Percentiles rank a stretch among this genome's conserved stretches.
Conservation (phyloP, 1,140 invertebrate species). For the Antheraea pernyi region DNA sequence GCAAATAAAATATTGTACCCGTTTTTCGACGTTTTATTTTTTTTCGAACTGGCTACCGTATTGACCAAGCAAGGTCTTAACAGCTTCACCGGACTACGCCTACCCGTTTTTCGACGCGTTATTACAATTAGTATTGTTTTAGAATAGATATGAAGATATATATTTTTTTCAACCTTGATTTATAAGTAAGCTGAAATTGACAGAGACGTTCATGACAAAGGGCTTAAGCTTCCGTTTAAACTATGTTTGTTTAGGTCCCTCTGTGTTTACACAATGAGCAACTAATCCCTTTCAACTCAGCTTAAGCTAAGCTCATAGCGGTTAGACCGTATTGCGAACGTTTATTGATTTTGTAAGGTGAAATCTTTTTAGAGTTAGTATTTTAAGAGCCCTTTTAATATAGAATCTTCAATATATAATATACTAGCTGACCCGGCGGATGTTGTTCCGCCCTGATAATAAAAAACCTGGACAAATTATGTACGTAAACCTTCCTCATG, state of each 20-base stretch:
- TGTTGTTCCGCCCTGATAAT: too few species aligned
- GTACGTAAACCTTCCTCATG: too few species aligned
- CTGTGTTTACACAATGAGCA: slow-evolving; percentile 10
- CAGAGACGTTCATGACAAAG: slow-evolving; percentile 4
- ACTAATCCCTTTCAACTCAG: background rate
- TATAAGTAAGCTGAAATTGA: slow-evolving; percentile 16
- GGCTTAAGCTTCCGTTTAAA: background rate
- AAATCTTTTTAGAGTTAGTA: background rate
- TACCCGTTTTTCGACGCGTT: too few species aligned
- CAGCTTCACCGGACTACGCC: too few species aligned
- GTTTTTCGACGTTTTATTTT: too few species aligned
- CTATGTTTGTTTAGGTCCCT: slow-evolving; percentile 11
- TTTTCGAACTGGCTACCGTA: too few species aligned
- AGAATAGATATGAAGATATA: background rate
- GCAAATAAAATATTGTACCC: too few species aligned
- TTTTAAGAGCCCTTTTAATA: background rate
- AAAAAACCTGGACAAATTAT: too few species aligned
- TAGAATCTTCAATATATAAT: too few species aligned
- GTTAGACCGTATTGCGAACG: background rate
- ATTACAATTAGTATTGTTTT: too few species aligned
- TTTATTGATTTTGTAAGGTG: background rate
- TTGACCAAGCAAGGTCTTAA: too few species aligned
- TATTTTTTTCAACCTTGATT: background rate
- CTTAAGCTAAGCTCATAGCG: background rate
- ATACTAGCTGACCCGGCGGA: too few species aligned